Evolutionary conservation across 2,113 vertebrate genomes (phyloP).

Genomic region (Micronycteris hirsuta): DNA sequence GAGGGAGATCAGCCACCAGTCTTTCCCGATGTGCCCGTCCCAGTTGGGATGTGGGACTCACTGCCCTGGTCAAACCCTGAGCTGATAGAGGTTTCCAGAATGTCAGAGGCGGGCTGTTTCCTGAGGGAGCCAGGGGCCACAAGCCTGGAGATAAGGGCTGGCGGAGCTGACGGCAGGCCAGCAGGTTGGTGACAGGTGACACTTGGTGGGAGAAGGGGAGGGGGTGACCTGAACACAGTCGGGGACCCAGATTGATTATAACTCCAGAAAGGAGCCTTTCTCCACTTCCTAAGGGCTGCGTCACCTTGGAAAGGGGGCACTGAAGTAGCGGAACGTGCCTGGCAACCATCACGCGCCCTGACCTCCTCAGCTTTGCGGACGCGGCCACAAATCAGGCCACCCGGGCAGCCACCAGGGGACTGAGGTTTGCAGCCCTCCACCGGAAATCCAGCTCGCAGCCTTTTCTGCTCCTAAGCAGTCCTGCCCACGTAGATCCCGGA

Average conservation of each 20-base stretch:
- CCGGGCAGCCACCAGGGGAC: neutral
- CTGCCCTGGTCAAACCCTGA: neutral
- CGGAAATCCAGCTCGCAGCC: neutral
- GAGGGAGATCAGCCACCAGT: neutral
- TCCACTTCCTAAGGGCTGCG: neutral
- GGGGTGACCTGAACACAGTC: neutral
- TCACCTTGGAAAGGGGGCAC: neutral
- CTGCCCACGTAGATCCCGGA: conserved; percentile 52
- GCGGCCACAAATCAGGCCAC: conserved; percentile 10
- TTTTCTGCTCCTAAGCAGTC: conserved; percentile 59
- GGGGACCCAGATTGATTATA: neutral
- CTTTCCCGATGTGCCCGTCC: neutral
- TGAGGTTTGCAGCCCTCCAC: neutral
- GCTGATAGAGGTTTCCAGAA: neutral
- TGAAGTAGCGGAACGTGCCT: neutral
- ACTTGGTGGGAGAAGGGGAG: neutral
- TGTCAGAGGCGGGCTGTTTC: neutral
- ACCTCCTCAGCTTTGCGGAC: neutral
- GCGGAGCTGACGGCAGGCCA: neutral
- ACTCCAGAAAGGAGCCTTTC: neutral
- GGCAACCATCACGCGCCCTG: neutral
- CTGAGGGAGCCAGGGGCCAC: neutral
- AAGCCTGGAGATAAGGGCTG: neutral
- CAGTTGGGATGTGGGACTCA: neutral
- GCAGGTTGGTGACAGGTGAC: neutral